A percentile compares a stretch with the other conserved stretches of the same genome.
Conservation (phyloP, 2,888 invertebrate genomes). For the Nemotelus nigrinus region DNA sequence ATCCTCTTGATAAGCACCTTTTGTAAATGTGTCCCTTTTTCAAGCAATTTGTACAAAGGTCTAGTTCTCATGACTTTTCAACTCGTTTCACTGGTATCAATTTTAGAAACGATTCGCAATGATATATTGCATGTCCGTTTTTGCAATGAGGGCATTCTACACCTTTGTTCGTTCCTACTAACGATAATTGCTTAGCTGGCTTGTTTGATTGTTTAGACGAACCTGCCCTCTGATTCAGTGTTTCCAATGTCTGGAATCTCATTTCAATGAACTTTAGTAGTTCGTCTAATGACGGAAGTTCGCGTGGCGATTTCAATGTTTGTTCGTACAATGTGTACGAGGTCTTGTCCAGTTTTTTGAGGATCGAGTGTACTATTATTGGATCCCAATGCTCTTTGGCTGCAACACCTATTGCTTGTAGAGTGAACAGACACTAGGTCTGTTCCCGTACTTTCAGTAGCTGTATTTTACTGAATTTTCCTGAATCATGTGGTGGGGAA, state of each 20-base stretch:
- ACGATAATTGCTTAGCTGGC: not conserved
- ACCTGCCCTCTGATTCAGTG: not conserved
- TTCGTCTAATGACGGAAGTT: constrained; percentile 7
- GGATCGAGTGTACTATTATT: not conserved
- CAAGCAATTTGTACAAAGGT: constrained; percentile 2
- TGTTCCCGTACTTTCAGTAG: no score
- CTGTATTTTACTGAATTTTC: no score
- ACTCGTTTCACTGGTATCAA: not conserved
- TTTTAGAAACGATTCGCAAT: not conserved
- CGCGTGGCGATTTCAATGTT: constrained; percentile 18
- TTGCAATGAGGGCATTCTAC: not conserved
- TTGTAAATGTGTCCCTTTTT: not conserved
- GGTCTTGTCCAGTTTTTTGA: constrained; percentile 16
- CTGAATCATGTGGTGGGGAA: no score
- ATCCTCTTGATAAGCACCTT: not conserved
- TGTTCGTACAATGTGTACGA: constrained; percentile 14
- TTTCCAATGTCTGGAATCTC: constrained; percentile 2
- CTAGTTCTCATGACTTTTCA: not conserved
- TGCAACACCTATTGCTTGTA: constrained; percentile 5
- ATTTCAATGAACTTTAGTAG: constrained; percentile 21
- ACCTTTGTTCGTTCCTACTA: not conserved
- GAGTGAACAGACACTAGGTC: not conserved
- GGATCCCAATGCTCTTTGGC: constrained; percentile 11
- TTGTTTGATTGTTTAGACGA: not conserved
- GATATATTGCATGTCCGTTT: constrained; percentile 7